Percentiles rank a stretch among this genome's conserved stretches.
These are phyloP conservation scores for Sorex araneus DNA, from an alignment of 2,113 vertebrate species.

Conservation along the genomic window DNA sequence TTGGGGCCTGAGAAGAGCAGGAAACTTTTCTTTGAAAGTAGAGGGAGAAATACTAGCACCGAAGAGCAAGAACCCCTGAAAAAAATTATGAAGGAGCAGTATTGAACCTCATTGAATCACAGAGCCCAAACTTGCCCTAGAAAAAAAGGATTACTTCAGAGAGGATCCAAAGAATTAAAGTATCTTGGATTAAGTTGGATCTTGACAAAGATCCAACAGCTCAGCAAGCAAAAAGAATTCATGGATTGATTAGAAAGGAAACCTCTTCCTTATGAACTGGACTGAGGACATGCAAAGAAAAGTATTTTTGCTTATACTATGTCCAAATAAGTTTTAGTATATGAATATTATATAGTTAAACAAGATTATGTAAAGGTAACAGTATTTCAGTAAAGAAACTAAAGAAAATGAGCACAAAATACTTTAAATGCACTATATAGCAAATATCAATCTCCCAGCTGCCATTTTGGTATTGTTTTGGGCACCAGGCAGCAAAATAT, in stretches of 20 bases:
- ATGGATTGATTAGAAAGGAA: neutral
- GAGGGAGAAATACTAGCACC: too few relatives aligned
- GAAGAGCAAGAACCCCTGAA: neutral
- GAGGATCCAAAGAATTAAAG: neutral
- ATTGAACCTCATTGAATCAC: neutral
- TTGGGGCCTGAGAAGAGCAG: neutral
- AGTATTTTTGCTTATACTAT: neutral
- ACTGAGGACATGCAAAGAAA: neutral
- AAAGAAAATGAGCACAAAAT: neutral
- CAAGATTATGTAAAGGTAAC: slow-evolving; percentile 41
- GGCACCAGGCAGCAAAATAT: neutral
- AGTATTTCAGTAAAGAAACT: neutral
- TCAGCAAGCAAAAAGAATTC: neutral
- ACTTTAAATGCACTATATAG: neutral
- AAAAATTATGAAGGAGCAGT: neutral
- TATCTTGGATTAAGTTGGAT: too few relatives aligned
- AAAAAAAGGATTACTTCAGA: neutral
- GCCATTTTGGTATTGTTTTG: neutral
- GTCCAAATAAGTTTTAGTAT: neutral
- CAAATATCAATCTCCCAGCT: neutral
- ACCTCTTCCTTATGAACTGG: neutral
- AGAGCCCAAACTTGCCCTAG: neutral
- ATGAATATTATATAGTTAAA: slow-evolving; percentile 26
- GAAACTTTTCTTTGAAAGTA: slow-evolving; percentile 1
- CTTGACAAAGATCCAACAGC: neutral